phyloP scores from a whole-genome alignment of 1,140 invertebrate species.

The Ceratosolen fusciceps region DNA sequence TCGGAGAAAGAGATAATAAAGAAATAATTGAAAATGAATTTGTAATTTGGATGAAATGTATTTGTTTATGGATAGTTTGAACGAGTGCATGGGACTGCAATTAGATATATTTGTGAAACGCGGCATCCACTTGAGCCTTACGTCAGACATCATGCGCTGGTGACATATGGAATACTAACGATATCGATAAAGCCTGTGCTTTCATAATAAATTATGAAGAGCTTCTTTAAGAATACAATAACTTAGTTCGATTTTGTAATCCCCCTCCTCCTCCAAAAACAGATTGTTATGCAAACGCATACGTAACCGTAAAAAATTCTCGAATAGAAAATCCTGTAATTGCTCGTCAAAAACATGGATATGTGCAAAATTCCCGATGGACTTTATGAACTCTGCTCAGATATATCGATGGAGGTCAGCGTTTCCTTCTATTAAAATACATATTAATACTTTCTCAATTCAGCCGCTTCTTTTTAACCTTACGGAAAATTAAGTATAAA shows the following conservation, averaged over 20 bases:
- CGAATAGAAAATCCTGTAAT: not conserved
- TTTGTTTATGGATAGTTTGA: not conserved
- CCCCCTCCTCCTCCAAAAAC: no score
- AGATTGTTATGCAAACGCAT: not conserved
- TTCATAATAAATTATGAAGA: not conserved
- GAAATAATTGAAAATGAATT: not conserved
- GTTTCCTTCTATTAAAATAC: not conserved
- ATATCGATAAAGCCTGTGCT: not conserved
- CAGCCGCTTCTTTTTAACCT: no score
- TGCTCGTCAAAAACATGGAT: constrained; percentile 31
- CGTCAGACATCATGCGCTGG: not conserved
- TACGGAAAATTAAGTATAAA: no score
- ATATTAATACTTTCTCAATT: not conserved
- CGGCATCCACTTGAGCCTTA: not conserved
- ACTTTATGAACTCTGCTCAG: constrained; percentile 77
- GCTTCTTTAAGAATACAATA: not conserved
- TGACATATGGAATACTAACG: not conserved
- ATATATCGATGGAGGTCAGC: constrained; percentile 78
- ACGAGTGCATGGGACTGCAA: not conserved
- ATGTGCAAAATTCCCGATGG: constrained; percentile 74
- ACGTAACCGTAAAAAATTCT: not conserved
- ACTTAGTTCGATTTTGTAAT: not conserved
- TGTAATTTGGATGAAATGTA: not conserved
- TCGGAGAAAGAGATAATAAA: not conserved
- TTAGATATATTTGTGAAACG: not conserved